These are phyloP conservation scores for Eospalax fontanierii DNA, from an alignment of 2,797 vertebrate species.

Conservation along the genomic window DNA sequence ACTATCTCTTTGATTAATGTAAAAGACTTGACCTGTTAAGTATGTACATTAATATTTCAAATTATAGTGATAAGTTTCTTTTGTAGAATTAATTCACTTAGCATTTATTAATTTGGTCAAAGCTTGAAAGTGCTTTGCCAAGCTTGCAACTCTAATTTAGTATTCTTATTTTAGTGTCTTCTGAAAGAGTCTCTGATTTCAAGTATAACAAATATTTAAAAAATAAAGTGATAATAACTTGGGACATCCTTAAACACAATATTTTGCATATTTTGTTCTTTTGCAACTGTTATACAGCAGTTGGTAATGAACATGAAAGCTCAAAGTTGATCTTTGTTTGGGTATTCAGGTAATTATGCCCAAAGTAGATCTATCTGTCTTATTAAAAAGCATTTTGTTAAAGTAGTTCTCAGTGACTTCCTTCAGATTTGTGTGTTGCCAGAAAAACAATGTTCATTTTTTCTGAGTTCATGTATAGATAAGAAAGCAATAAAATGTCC, in stretches of 20 bases:
- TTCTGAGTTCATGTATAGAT: conserved; percentile 46
- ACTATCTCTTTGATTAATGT: conserved; percentile 70
- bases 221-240: conserved; percentile 49
- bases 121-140: conserved; percentile 57
- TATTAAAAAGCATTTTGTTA: conserved; percentile 62
- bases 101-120: conserved; percentile 77
- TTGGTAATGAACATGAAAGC: conserved; percentile 41
- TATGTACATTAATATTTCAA: conserved; percentile 78
- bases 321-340: conserved; percentile 29
- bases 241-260: conserved; percentile 23
- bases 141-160: conserved; percentile 7
- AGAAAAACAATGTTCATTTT: conserved; percentile 52
- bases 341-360: conserved; percentile 44
- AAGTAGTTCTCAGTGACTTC: conserved; percentile 45
- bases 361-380: conserved; percentile 32
- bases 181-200: conserved; percentile 59
- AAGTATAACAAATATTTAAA: conserved; percentile 36
- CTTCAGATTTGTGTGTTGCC: conserved; percentile 61
- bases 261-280: background rate
- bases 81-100: conserved; percentile 76
- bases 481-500: conserved; percentile 62
- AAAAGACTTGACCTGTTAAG: conserved; percentile 70
- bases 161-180: conserved; percentile 68
- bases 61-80: conserved; percentile 67
- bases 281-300: conserved; percentile 42